Evolutionary conservation across 2,888 invertebrate genomes (phyloP).

Genomic region (Pristionchus japonicus): DNA sequence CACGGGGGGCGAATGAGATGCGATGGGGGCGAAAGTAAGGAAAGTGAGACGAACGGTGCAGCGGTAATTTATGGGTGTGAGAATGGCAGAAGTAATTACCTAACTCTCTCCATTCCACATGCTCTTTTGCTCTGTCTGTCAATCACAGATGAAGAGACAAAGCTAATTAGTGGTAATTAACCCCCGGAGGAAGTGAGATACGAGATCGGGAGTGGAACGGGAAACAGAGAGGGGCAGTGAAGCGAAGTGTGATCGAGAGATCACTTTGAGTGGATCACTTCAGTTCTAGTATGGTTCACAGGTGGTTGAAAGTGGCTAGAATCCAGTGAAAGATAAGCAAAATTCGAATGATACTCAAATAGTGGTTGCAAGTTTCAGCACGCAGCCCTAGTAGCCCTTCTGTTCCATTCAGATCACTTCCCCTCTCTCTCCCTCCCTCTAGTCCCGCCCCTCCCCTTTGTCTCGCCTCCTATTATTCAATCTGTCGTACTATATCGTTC

Average conservation of each 20-base stretch:
- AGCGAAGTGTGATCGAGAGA: neutral
- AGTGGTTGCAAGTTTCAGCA: neutral
- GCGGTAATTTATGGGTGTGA: neutral
- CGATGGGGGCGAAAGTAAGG: neutral
- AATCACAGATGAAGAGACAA: no score
- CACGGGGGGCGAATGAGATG: neutral
- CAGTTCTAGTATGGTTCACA: neutral
- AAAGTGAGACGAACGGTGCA: constrained; percentile 7
- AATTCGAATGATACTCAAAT: neutral
- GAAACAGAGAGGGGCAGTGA: neutral
- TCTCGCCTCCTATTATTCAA: constrained; percentile 17
- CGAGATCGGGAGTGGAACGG: constrained; percentile 21
- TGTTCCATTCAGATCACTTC: neutral
- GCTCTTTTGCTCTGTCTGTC: no score
- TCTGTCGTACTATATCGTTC: neutral
- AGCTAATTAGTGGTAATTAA: neutral
- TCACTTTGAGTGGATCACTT: neutral
- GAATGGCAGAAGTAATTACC: neutral
- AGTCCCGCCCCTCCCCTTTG: neutral
- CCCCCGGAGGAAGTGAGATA: constrained; percentile 5
- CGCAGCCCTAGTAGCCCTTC: no score
- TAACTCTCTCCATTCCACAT: no score
- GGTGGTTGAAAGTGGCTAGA: neutral
- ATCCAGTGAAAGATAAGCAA: neutral
- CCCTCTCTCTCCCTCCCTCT: neutral